A percentile compares a stretch with the other conserved stretches of the same genome.
These are phyloP conservation scores for Telmatherina bonti DNA, from an alignment of 2,797 vertebrate species.

Conservation along the genomic window DNA sequence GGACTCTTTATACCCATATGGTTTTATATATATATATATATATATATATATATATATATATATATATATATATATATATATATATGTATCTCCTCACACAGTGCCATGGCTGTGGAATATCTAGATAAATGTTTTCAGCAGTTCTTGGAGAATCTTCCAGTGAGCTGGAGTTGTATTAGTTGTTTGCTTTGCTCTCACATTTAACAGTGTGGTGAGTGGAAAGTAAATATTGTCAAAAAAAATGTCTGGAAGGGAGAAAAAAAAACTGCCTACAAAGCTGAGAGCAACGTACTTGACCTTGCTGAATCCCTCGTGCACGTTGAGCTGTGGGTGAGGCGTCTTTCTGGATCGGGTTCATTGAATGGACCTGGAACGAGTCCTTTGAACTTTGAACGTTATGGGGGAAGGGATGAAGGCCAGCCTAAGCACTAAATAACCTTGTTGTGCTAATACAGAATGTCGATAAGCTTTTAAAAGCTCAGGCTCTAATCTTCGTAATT, in stretches of 20 bases:
- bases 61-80: too few relatives aligned
- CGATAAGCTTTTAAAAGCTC: constrained; percentile 65
- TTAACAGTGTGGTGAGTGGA: not conserved
- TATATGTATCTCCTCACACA: too few relatives aligned
- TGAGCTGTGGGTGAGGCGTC: constrained; percentile 26
- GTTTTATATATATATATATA: not conserved
- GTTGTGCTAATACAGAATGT: constrained; percentile 61
- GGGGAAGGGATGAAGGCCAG: constrained; percentile 31
- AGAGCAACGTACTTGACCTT: constrained; percentile 45
- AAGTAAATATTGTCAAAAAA: constrained; percentile 17
- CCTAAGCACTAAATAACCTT: constrained; percentile 59
- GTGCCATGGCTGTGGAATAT: too few relatives aligned
- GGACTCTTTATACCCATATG: constrained; percentile 16
- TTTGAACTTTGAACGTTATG: constrained; percentile 45
- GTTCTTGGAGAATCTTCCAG: constrained; percentile 3
- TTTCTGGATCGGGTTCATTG: constrained; percentile 38
- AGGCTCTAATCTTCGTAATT: constrained; percentile 52
- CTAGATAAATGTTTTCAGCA: constrained; percentile 26
- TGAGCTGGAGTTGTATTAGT: not conserved
- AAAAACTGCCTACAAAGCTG: constrained; percentile 21
- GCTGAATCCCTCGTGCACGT: constrained; percentile 27
- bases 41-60: constrained; percentile 1
- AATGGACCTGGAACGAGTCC: constrained; percentile 24
- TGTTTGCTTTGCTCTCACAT: constrained; percentile 13
- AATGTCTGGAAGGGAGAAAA: constrained; percentile 5